Base-by-base conservation (phyloP, 92 coral and sea anemone species). In the Epizoanthus scotinus region DNA sequence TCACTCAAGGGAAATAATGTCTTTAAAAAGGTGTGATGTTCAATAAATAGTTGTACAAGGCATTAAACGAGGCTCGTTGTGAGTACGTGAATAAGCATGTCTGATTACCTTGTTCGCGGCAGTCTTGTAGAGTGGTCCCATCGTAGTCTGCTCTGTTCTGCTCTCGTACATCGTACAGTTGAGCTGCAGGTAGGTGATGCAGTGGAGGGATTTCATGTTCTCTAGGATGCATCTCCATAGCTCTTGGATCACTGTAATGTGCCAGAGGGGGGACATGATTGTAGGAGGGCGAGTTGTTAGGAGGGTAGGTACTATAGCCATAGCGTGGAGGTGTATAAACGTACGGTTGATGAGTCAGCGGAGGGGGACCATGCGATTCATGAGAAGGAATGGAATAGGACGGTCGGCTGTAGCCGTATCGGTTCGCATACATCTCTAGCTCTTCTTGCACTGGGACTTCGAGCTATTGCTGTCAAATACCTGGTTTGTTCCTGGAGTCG, bases 321-420 rank as follows among this genome's bases (percentile, higher is more conserved):
- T 84, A 92, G 61, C 91, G 91, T 67, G 94, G 67, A 53, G 94
- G 83, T 71, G 94, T 83, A 72, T 88, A 89, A 44, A 82, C 88
- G 81, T 87, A 93, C 26, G 97, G 97, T 40, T 92, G 97, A 69
- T 93, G 97, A 0, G 97, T 85, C 18, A 93, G 61, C 29, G 97
- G 94, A 29, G 97, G 97, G 18, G 97, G 97, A 2, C 87, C 85
- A 63, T 81, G 91, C 29, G 90, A 57, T 34, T 90, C 92, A 79
- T 70, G 94, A 15, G 94, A 85, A 17, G 94, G 63, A 28, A 92
- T 83, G 14, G 90, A 78, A 69, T 90, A 90, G 20, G 90, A 83
- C 6, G 92, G 92, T 50, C 94, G 79, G 56, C 77, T 84, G 87
- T 88, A 93, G 92, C 67, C 78, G 71, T 71, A 93, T 38, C 90